Evolutionary conservation across 2,113 vertebrate genomes (phyloP).

Genomic region (Otolemur garnettii): DNA sequence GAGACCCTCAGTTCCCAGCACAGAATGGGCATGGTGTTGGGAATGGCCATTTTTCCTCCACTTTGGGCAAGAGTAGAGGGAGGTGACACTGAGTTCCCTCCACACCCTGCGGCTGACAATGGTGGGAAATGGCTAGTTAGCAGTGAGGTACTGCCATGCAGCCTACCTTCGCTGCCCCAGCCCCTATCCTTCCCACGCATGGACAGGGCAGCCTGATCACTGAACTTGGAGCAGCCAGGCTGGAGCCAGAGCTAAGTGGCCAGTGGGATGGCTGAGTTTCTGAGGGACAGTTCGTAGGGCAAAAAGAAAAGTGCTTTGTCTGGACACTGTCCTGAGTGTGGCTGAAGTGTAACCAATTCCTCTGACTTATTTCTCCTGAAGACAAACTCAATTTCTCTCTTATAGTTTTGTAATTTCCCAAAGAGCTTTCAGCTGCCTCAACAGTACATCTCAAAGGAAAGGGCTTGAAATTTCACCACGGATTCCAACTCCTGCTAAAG

Average conservation of each 20-base stretch:
- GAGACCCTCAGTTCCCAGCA: neutral
- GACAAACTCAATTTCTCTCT: neutral
- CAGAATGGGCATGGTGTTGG: fast-evolving
- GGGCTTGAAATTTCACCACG: neutral
- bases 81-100: no score
- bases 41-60: neutral
- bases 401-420: neutral
- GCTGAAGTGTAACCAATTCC: neutral
- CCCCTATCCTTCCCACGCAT: fast-evolving
- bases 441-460: neutral
- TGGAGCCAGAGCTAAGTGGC: fast-evolving
- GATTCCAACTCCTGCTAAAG: neutral
- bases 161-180: fast-evolving
- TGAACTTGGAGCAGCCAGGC: neutral
- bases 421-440: neutral
- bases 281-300: fast-evolving
- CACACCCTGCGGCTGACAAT: neutral
- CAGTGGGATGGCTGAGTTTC: neutral
- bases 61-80: neutral
- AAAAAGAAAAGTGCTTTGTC: neutral
- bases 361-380: neutral
- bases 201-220: fast-evolving
- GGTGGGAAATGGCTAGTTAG: neutral
- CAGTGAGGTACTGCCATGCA: fast-evolving
- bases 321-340: neutral